phyloP scores from a whole-genome alignment of 2,888 invertebrate genomes.

The Lasioglossum pauxillum region DNA sequence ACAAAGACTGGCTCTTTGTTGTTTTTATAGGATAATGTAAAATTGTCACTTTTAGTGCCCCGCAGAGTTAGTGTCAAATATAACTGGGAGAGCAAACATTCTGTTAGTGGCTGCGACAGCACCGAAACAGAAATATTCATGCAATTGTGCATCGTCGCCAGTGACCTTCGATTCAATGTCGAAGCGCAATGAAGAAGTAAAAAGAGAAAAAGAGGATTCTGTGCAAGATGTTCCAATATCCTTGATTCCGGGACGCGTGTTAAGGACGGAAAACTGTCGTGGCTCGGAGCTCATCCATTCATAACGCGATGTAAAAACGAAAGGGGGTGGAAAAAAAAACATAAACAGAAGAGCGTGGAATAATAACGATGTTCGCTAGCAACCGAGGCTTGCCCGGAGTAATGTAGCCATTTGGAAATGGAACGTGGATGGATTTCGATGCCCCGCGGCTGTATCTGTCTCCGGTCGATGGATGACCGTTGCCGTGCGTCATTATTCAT shows the following conservation, averaged over 20 bases:
- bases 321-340: not conserved
- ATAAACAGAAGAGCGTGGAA: not conserved
- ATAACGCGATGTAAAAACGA: slow-evolving; percentile 25
- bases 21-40: not conserved
- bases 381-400: not conserved
- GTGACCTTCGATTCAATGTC: not conserved
- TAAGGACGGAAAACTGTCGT: not conserved
- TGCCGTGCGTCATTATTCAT: slow-evolving; percentile 66
- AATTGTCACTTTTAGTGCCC: not conserved
- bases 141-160: not conserved
- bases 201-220: not conserved
- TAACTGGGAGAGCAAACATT: too few species aligned
- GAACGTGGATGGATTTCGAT: slow-evolving; percentile 38
- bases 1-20: not conserved
- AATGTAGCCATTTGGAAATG: slow-evolving; percentile 47
- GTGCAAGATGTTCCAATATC: not conserved
- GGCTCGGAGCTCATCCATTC: slow-evolving; percentile 14
- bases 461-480: slow-evolving; percentile 58
- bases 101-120: too few species aligned
- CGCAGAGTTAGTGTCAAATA: too few species aligned
- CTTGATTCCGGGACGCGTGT: not conserved
- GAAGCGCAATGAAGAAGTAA: not conserved
- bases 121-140: not conserved
- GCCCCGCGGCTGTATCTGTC: slow-evolving; percentile 35
- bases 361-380: slow-evolving; percentile 16